Percentiles rank a stretch among this genome's conserved stretches.
Conservation (phyloP, 2,113 vertebrate species). For the Scatophagus argus region DNA sequence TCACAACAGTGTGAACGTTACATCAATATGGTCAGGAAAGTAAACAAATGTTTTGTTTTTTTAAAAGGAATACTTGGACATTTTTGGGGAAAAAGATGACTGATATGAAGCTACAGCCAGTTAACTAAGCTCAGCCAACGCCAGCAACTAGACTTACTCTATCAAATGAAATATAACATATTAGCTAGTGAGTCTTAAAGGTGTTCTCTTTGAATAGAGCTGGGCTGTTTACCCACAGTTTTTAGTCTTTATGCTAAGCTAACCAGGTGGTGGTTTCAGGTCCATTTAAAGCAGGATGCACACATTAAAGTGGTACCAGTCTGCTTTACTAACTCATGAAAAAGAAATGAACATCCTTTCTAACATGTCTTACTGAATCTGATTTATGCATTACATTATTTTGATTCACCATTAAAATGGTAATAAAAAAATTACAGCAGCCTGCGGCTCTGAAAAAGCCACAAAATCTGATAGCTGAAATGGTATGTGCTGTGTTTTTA, state of each 20-base stretch:
- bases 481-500: neutral
- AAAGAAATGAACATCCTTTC: neutral
- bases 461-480: neutral
- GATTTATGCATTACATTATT: neutral
- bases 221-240: too few relatives aligned
- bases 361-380: neutral
- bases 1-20: neutral
- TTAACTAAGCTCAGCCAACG: neutral
- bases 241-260: too few relatives aligned
- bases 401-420: neutral
- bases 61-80: neutral
- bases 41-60: too few relatives aligned
- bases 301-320: neutral
- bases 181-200: too few relatives aligned
- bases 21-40: neutral
- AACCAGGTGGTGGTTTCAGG: too few relatives aligned
- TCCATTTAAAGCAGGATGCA: too few relatives aligned
- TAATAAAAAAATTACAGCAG: neutral
- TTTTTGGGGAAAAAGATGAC: too few relatives aligned
- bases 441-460: conserved; percentile 3
- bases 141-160: neutral
- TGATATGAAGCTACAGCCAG: too few relatives aligned
- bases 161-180: too few relatives aligned
- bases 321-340: neutral
- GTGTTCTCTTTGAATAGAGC: too few relatives aligned